These are phyloP conservation scores for Neodontobutis hainanensis DNA, from an alignment of 2,113 vertebrate species.

Conservation along the genomic window DNA sequence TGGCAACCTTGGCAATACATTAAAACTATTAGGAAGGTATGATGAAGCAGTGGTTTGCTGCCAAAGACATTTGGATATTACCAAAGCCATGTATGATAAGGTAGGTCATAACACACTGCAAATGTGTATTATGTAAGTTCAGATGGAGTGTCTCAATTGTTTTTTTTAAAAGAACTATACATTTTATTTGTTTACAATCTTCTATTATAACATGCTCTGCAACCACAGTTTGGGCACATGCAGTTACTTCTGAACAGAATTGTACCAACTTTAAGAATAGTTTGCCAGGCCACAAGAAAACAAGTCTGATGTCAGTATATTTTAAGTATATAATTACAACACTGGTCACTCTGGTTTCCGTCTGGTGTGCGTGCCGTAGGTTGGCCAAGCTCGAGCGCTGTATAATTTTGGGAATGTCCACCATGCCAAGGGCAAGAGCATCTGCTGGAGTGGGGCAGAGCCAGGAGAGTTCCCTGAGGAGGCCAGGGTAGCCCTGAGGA, in stretches of 20 bases:
- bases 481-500: constrained; percentile 85
- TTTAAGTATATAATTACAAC: constrained; percentile 74
- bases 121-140: background rate
- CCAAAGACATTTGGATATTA: constrained; percentile 95
- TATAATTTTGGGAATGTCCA: constrained; percentile 98
- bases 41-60: constrained; percentile 95
- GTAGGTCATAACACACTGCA: constrained; percentile 63
- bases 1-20: constrained; percentile 95
- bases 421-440: constrained; percentile 94
- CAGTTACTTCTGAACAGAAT: background rate
- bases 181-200: constrained; percentile 18
- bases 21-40: constrained; percentile 94
- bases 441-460: constrained; percentile 88
- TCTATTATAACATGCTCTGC: constrained; percentile 15
- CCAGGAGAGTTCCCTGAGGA: constrained; percentile 93
- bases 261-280: constrained; percentile 49
- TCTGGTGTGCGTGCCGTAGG: constrained; percentile 79
- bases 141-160: background rate
- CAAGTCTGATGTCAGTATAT: constrained; percentile 64
- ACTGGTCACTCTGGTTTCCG: constrained; percentile 55
- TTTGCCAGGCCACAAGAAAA: constrained; percentile 42
- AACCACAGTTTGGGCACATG: constrained; percentile 23
- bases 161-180: constrained; percentile 28
- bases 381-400: constrained; percentile 94
- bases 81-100: constrained; percentile 92